Evolutionary conservation across 2,888 invertebrate species (phyloP).

Genomic region (Petrolisthes cinctipes): DNA sequence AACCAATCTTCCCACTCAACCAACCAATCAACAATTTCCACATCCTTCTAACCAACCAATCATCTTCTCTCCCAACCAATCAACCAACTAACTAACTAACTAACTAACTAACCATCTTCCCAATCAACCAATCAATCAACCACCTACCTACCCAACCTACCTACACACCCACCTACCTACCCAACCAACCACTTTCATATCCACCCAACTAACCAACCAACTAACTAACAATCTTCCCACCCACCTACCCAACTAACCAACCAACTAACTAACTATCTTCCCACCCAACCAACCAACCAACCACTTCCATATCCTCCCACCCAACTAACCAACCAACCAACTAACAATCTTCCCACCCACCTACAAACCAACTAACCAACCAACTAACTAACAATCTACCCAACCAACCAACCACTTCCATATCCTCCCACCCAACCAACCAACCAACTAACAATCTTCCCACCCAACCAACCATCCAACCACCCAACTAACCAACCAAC

Average conservation of each 20-base stretch:
- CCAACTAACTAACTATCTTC: background rate
- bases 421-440: background rate
- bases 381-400: background rate
- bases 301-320: background rate
- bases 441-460: background rate
- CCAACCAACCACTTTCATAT: background rate
- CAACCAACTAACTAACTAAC: too few species aligned
- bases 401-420: background rate
- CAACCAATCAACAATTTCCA: too few species aligned
- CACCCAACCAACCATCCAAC: too few species aligned
- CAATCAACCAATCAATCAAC: background rate
- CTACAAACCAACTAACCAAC: background rate
- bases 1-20: too few species aligned
- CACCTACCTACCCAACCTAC: background rate
- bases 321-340: background rate
- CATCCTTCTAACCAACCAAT: too few species aligned
- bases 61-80: too few species aligned
- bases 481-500: background rate
- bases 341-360: background rate
- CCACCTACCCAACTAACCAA: background rate
- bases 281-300: too few species aligned
- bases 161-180: background rate
- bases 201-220: background rate
- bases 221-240: background rate
- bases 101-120: background rate